Evolutionary conservation across 1,140 invertebrate genomes (phyloP).

Genomic region (Geopemphigus sp.): DNA sequence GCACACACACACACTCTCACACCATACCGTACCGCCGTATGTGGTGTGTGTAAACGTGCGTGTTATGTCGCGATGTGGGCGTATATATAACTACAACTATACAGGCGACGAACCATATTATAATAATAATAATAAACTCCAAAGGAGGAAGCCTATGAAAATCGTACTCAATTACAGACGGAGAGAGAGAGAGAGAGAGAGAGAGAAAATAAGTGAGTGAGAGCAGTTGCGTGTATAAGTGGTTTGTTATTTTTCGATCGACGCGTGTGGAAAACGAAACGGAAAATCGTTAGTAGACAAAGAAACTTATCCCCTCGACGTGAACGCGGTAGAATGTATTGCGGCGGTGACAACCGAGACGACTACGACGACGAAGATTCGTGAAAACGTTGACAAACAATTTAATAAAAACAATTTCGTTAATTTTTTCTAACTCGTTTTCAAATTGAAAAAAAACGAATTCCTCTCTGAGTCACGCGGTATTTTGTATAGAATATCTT

Average conservation of each 20-base stretch:
- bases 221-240: not conserved
- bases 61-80: not conserved
- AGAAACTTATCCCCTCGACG: too few relatives aligned
- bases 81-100: not conserved
- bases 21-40: too few relatives aligned
- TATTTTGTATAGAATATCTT: too few relatives aligned
- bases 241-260: not conserved
- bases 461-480: too few relatives aligned
- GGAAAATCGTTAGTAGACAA: too few relatives aligned
- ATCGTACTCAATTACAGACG: not conserved
- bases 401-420: not conserved
- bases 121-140: conserved; percentile 9
- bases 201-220: too few relatives aligned
- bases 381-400: not conserved
- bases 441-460: too few relatives aligned
- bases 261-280: not conserved
- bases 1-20: not conserved
- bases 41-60: not conserved
- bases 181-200: too few relatives aligned
- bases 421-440: not conserved
- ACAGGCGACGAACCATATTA: conserved; percentile 8
- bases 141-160: conserved; percentile 10
- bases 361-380: not conserved
- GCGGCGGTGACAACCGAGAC: not conserved
- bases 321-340: too few relatives aligned